Percentiles rank a stretch among this genome's conserved stretches.
These are phyloP conservation scores for Salvator merianae DNA, from an alignment of 2,113 vertebrate species.

Conservation along the genomic window DNA sequence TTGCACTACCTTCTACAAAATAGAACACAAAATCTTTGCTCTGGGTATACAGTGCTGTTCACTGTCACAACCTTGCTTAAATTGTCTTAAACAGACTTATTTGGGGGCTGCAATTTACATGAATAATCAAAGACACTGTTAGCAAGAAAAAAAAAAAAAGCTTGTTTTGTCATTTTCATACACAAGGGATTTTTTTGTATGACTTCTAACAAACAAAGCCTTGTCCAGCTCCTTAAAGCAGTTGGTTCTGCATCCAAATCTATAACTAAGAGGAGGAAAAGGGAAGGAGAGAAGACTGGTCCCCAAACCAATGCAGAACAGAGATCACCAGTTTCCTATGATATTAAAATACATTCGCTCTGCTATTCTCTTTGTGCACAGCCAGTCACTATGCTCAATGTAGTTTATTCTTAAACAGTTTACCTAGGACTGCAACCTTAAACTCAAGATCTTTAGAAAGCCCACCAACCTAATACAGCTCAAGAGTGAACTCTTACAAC, in stretches of 20 bases:
- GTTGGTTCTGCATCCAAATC: background rate
- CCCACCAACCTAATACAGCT: background rate
- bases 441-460: background rate
- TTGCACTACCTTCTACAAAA: fast-evolving
- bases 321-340: background rate
- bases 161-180: background rate
- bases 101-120: background rate
- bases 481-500: background rate
- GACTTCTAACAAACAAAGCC: background rate
- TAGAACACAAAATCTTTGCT: background rate
- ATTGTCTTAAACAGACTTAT: background rate
- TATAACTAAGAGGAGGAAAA: background rate
- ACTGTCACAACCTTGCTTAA: background rate
- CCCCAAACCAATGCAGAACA: background rate
- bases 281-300: no score
- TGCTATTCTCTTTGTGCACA: background rate
- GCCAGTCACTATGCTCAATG: background rate
- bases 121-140: background rate
- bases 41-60: background rate
- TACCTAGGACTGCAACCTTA: background rate
- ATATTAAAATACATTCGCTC: background rate
- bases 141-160: background rate
- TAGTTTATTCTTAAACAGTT: background rate
- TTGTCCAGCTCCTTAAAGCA: background rate
- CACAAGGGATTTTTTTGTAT: background rate